A percentile compares a stretch with the other conserved stretches of the same genome.
Evolutionary conservation across 2,888 invertebrate genomes (phyloP).

Genomic region (Agriopis aurantiaria): DNA sequence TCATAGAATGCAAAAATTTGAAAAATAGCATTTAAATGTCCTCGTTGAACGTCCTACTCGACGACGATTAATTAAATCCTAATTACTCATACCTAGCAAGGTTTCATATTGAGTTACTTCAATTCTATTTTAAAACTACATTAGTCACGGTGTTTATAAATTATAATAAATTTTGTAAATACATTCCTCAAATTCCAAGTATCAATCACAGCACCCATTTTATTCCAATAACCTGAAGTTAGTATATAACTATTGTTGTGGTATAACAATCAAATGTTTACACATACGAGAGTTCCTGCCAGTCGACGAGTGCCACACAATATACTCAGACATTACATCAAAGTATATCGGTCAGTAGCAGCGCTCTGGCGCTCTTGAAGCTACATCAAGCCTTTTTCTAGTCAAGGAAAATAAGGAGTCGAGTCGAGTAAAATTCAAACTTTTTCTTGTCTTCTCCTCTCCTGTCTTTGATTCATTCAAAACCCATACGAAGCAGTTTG

Average conservation of each 20-base stretch:
- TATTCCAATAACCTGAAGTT: background rate
- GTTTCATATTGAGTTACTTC: slow-evolving; percentile 9
- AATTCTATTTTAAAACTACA: background rate
- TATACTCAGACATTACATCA: background rate
- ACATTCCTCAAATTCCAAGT: background rate
- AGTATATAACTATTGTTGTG: background rate
- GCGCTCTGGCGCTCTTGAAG: too few relatives aligned
- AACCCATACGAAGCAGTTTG: too few relatives aligned
- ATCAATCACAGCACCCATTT: background rate
- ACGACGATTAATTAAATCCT: slow-evolving; percentile 19
- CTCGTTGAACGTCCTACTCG: slow-evolving; percentile 26
- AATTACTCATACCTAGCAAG: slow-evolving; percentile 14
- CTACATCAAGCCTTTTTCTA: too few relatives aligned
- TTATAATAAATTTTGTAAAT: background rate
- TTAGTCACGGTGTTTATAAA: background rate
- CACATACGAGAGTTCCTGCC: background rate
- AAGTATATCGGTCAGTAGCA: too few relatives aligned
- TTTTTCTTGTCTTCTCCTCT: too few relatives aligned
- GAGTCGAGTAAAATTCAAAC: too few relatives aligned
- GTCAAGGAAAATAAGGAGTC: too few relatives aligned
- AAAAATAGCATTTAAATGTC: slow-evolving; percentile 12
- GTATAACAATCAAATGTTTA: slow-evolving; percentile 22
- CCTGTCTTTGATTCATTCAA: too few relatives aligned
- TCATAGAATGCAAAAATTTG: background rate
- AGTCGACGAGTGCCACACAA: slow-evolving; percentile 7